A percentile compares a stretch with the other conserved stretches of the same genome.
These are phyloP conservation scores for Prolemur simus DNA, from an alignment of 2,113 vertebrate genomes.

Conservation along the genomic window DNA sequence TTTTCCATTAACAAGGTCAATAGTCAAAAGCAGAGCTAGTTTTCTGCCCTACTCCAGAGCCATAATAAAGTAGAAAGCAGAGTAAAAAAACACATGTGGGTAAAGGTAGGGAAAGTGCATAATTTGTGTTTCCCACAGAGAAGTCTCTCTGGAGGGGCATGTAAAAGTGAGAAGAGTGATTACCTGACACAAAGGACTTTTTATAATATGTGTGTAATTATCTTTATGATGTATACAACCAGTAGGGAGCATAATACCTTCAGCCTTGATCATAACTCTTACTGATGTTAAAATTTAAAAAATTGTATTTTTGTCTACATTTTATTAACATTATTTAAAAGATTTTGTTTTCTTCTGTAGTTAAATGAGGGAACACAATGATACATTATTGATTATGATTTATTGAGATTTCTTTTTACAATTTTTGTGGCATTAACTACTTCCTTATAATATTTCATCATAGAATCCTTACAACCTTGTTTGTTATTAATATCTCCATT, in stretches of 20 bases:
- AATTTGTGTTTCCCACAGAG: slow-evolving; percentile 77
- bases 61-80: slow-evolving; percentile 64
- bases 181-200: slow-evolving; percentile 38
- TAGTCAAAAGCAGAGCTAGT: slow-evolving; percentile 55
- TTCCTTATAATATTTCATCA: slow-evolving; percentile 3
- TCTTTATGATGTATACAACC: background rate
- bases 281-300: background rate
- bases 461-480: slow-evolving; percentile 40
- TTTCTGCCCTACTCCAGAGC: slow-evolving; percentile 42
- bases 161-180: slow-evolving; percentile 29
- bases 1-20: slow-evolving; percentile 28
- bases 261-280: background rate
- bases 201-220: slow-evolving; percentile 37
- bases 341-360: background rate
- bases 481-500: slow-evolving; percentile 53
- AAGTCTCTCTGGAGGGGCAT: slow-evolving; percentile 54
- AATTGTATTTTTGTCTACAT: background rate
- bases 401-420: background rate
- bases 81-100: slow-evolving; percentile 66
- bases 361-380: background rate
- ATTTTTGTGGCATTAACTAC: background rate
- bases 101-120: slow-evolving; percentile 53
- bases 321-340: slow-evolving; percentile 21
- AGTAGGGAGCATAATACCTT: background rate
- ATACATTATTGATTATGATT: slow-evolving; percentile 16